Base-by-base conservation (phyloP, 1,140 invertebrate genomes). In the Papilio glaucus region DNA sequence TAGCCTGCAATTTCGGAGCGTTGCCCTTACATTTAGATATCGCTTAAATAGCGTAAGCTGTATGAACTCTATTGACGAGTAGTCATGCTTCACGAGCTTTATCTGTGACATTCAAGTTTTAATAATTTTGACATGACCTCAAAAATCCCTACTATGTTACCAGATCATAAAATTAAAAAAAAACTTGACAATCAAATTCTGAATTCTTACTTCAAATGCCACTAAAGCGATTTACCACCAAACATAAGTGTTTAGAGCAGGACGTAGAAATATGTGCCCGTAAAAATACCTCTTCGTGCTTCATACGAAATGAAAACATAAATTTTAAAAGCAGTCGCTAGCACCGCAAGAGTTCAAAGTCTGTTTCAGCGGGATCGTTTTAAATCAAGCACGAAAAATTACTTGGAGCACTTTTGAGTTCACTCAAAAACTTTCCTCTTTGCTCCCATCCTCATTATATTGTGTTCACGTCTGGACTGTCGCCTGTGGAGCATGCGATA, bases 371-470 rank as follows among this genome's bases (percentile, higher is more conserved):
- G 79, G 77, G 85, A 86, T 89, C 87, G 82, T 87, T 89, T 89
- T 90, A 88, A 89, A 89, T 90, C 85, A 88, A 86, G 81, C 85
- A 85, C 81, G 81, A 91, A 90, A 90, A 91, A 91, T 91, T 91
- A 88, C 88, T 85, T 72, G 77, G 78, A 90, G 84, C 83, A 86
- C 85, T 91, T 88, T 88, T 85, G 81, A 86, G 88, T 86, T 82
- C 80, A 81, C 77, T 86, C 82, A 84, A 88, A 65, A 91, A 91
- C 85, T 87, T 89, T 81, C 79, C 88, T 87, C 82, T 91, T 80
- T 79, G 77, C 81, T 77, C 81, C 72, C 82, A 85, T 83, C 83
- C 87, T 91, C 88, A 86, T 91, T 91, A 90, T 90, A 91, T 91
- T 91, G 89, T 91, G 85, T 88, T 88, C 88, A 89, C 88, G 88